A percentile compares a stretch with the other conserved stretches of the same genome.
These are phyloP conservation scores for Troides aeacus DNA, from an alignment of 2,888 invertebrate species.

Conservation along the genomic window DNA sequence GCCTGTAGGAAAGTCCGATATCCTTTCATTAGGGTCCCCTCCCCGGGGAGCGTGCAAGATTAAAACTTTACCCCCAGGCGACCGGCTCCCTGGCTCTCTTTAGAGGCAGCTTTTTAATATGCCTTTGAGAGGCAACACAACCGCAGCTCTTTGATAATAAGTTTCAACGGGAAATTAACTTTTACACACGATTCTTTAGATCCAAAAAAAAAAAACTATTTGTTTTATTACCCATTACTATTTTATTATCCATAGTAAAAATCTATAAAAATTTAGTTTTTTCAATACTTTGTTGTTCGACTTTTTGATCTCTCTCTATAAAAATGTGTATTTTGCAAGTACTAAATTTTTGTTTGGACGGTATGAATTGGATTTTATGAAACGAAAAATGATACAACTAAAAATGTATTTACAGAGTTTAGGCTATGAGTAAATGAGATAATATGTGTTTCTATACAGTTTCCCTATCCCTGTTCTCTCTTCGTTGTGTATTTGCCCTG, in stretches of 20 bases:
- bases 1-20: conserved; percentile 73
- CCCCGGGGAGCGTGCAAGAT: conserved; percentile 63
- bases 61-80: conserved; percentile 70
- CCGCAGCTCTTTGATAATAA: conserved; percentile 24
- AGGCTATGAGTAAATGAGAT: no score
- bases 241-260: neutral
- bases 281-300: no score
- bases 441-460: no score
- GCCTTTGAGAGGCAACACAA: conserved; percentile 47
- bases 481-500: no score
- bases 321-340: no score
- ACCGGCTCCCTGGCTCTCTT: conserved; percentile 55
- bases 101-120: conserved; percentile 49
- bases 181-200: conserved; percentile 7
- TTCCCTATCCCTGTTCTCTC: no score
- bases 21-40: conserved; percentile 76
- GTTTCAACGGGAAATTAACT: conserved; percentile 14
- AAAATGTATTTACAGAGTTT: no score
- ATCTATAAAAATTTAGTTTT: no score
- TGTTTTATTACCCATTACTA: neutral
- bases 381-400: no score
- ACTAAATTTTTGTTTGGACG: no score
- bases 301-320: no score
- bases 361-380: no score
- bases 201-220: neutral